Evolutionary conservation across 2,888 invertebrate species (phyloP).

Genomic region (Prosopocoilus inquinatus): DNA sequence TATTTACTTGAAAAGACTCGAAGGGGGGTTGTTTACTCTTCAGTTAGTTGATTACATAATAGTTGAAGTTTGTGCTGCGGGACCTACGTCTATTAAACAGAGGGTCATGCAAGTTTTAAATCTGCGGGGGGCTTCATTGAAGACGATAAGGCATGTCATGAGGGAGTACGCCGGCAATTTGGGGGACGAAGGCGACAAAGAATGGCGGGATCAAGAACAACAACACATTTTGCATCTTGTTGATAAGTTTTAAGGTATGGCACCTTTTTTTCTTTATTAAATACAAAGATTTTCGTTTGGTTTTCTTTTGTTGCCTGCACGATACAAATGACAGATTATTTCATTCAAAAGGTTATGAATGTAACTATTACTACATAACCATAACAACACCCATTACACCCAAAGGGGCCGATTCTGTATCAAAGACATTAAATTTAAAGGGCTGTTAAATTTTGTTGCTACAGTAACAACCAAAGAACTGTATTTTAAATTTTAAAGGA

Average conservation of each 20-base stretch:
- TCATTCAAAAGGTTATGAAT: too few species aligned
- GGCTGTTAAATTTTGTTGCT: too few species aligned
- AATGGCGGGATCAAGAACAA: conserved; percentile 85
- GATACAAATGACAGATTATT: too few species aligned
- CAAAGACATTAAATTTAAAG: too few species aligned
- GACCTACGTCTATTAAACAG: conserved; percentile 73
- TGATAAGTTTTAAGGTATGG: conserved; percentile 76
- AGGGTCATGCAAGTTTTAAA: conserved; percentile 86
- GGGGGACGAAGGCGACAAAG: conserved; percentile 83
- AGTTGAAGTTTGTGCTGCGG: conserved; percentile 74
- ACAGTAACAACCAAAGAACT: too few species aligned
- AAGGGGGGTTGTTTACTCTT: conserved; percentile 93
- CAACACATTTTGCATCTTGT: conserved; percentile 89
- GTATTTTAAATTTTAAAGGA: too few species aligned
- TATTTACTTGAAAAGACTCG: conserved; percentile 83
- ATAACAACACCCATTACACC: too few species aligned
- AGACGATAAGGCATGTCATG: conserved; percentile 91
- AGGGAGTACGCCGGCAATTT: conserved; percentile 95
- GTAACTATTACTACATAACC: too few species aligned
- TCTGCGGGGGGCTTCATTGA: conserved; percentile 84
- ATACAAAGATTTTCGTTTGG: too few species aligned
- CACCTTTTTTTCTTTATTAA: neutral
- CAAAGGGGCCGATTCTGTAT: too few species aligned
- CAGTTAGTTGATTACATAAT: conserved; percentile 92
- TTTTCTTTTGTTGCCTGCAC: neutral